Evolutionary conservation across 2,113 vertebrate genomes (phyloP), one percentile per base, ranked within the genome.

Genomic region (Macroglossus sobrinus): DNA sequence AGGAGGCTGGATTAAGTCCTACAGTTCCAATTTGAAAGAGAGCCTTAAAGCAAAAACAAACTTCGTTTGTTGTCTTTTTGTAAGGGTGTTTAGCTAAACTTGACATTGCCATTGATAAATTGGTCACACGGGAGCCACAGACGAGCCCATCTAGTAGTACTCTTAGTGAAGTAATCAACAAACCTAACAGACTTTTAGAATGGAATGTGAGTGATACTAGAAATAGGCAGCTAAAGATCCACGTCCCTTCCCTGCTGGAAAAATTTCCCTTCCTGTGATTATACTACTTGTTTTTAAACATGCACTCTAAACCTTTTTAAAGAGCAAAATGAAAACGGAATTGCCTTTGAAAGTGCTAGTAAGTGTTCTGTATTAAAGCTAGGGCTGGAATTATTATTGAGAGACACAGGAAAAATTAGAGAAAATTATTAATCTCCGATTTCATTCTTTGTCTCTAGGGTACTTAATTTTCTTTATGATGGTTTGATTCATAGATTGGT

Each of bases 311-410:
- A 84, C n/a, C n/a, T 76, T 50, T 76, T 53, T 57, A 68, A 87
- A 79, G 85, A 95, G 10, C 26, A 78, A 78, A 80, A 40, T 68
- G 26, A 89, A 53, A 40, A 81, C 33, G 90, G 40, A 74, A 88
- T 40, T 91, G 50, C 28, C 45, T 91, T 94, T 95, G 74, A 85
- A 89, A 89, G 11, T 85, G 19, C 82, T 94, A 87, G 24, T 85
- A 91, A 63, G 22, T 14, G 21, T 61, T 89, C 19, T 74, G 1
- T 87, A 8, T 76, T 64, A 89, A 96, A 94, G 26, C 18, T 61
- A 12, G 35, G 3, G 5, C 72, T 94, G 71, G 72, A 87, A 66
- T 93, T 38, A 14, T 43, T 81, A 38, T 71, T 93, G 79, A 84
- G 28, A 93, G 40, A 91, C 18, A 76, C 30, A 78, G 55, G 53